These are phyloP conservation scores for Drosophila niveifrons DNA, from an alignment of 2,888 invertebrate species.

Conservation along the genomic window DNA sequence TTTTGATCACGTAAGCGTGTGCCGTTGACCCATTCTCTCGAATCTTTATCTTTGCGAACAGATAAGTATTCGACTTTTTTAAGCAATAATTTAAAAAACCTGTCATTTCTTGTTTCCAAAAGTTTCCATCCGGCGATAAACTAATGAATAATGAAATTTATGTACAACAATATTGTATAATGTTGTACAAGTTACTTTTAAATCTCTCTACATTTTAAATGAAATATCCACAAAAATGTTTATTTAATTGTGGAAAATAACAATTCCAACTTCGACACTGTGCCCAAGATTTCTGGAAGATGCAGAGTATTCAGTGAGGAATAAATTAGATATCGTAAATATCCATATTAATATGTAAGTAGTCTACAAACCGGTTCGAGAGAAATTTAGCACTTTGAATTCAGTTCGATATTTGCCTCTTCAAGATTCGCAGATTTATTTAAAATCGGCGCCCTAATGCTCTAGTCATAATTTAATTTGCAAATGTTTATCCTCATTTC, in stretches of 20 bases:
- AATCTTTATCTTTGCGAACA: too few species aligned
- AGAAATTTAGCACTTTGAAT: slow-evolving; percentile 12
- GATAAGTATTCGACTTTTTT: background rate
- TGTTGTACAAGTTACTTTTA: too few species aligned
- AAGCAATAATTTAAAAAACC: background rate
- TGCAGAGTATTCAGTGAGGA: background rate
- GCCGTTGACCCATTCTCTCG: too few species aligned
- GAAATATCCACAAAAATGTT: too few species aligned
- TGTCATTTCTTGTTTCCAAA: too few species aligned
- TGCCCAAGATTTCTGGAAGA: background rate
- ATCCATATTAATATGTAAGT: slow-evolving; percentile 7
- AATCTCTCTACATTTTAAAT: too few species aligned
- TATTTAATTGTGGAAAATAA: too few species aligned
- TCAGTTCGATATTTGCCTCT: background rate
- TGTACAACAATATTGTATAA: too few species aligned
- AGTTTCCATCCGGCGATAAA: too few species aligned
- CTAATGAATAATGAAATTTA: too few species aligned
- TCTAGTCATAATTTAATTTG: slow-evolving; percentile 5
- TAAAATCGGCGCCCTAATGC: background rate
- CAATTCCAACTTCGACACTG: background rate
- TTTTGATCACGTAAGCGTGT: too few species aligned
- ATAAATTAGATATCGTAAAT: background rate
- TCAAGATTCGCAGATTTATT: slow-evolving; percentile 2
- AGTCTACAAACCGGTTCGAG: slow-evolving; percentile 21
- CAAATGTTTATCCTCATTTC: slow-evolving; percentile 15